Evolutionary conservation across 2,797 vertebrate genomes (phyloP).

Genomic region (Hyperoplus immaculatus): DNA sequence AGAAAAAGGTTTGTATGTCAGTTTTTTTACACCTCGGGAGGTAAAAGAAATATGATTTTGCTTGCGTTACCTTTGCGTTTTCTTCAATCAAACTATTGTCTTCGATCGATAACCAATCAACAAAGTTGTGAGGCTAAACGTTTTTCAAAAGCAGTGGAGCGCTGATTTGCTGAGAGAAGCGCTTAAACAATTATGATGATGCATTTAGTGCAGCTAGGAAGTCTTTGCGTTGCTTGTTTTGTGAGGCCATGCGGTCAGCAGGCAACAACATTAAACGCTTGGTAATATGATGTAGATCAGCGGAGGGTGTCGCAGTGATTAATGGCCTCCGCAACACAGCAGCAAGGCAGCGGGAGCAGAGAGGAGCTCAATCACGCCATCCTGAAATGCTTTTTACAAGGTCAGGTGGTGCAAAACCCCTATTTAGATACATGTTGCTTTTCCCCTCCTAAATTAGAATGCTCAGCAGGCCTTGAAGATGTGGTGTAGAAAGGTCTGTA

Average conservation of each 20-base stretch:
- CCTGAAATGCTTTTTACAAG: constrained; percentile 61
- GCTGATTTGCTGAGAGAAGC: constrained; percentile 26
- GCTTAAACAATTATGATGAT: constrained; percentile 40
- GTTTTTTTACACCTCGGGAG: constrained; percentile 22
- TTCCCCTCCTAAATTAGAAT: constrained; percentile 58
- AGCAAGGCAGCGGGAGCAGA: constrained; percentile 40
- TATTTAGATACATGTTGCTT: constrained; percentile 61
- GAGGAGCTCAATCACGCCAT: constrained; percentile 54
- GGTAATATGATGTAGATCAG: constrained; percentile 78
- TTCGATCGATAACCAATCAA: constrained; percentile 62
- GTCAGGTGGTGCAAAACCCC: constrained; percentile 58
- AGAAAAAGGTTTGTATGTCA: constrained; percentile 26
- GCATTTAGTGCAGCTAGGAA: constrained; percentile 31
- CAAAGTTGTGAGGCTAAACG: constrained; percentile 27
- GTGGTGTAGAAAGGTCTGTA: constrained; percentile 50
- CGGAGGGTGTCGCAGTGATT: constrained; percentile 76
- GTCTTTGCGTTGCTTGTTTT: constrained; percentile 32
- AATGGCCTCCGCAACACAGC: constrained; percentile 69
- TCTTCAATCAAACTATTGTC: neutral
- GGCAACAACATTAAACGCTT: constrained; percentile 68
- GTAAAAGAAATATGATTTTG: constrained; percentile 37
- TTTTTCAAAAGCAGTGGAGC: constrained; percentile 20
- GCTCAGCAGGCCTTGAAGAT: constrained; percentile 68
- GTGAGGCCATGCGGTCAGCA: constrained; percentile 48
- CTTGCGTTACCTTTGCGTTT: constrained; percentile 39